These are phyloP conservation scores for Drosophila pruinosa DNA, from an alignment of 1,140 invertebrate genomes.

Conservation along the genomic window DNA sequence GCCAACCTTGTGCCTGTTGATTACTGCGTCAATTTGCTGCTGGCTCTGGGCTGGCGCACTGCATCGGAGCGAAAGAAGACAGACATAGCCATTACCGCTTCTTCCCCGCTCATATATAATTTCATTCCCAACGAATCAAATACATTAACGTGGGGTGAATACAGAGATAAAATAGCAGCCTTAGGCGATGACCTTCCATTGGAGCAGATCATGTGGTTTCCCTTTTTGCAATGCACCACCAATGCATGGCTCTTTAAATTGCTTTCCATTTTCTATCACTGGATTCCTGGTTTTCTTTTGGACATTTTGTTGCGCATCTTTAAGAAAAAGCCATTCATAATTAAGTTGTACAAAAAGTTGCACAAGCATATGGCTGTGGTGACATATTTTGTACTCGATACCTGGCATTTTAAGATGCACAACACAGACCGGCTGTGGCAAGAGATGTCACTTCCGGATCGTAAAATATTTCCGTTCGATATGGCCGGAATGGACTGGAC, in stretches of 20 bases:
- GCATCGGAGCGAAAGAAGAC: constrained; percentile 3
- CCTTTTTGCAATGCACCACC: constrained; percentile 82
- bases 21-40: constrained; percentile 89
- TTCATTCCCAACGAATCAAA: constrained; percentile 87
- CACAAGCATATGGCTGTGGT: constrained; percentile 85
- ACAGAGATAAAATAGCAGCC: constrained; percentile 70
- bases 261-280: constrained; percentile 84
- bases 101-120: constrained; percentile 85
- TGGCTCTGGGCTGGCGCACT: constrained; percentile 86
- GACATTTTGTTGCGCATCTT: constrained; percentile 83
- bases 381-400: constrained; percentile 2
- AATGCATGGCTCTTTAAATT: constrained; percentile 82
- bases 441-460: constrained; percentile 84
- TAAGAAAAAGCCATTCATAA: constrained; percentile 82
- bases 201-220: constrained; percentile 83
- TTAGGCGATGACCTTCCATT: constrained; percentile 71
- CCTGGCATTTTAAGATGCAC: constrained; percentile 88
- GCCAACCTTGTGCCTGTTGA: constrained; percentile 94
- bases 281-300: constrained; percentile 85
- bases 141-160: constrained; percentile 87
- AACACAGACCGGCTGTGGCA: constrained; percentile 87
- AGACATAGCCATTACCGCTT: neutral
- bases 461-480: constrained; percentile 87
- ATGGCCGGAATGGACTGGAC: constrained; percentile 87
- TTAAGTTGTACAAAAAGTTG: constrained; percentile 88